Evolutionary conservation across 2,797 vertebrate genomes (phyloP), one percentile per base, ranked within the genome.

Genomic region (Melanotaenia maccullochi): DNA sequence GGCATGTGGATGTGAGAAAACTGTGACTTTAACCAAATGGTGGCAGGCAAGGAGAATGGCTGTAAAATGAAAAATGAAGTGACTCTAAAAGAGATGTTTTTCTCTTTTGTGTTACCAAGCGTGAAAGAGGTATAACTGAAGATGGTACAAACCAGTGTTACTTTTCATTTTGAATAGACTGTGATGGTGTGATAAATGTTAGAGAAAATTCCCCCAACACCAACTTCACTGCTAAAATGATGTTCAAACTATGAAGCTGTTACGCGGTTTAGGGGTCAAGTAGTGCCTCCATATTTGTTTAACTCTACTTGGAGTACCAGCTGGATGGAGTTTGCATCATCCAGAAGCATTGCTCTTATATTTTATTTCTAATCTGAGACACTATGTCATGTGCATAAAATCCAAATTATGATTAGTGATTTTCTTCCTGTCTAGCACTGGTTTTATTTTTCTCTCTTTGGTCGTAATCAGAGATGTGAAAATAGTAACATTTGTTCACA

Each of bases 61-160:
- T 63, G 58, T 16, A 44, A 35, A 57, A 44, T 77, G 74, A 87
- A 55, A 76, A 76, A 83, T 79, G 36, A 85, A 76, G 65, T 68
- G 68, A 61, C 40, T 81, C 55, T 60, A 67, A 32, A 60, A 28
- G n/a, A 71, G 71, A 58, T 60, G 71, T 82, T 91, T 81, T 75
- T 47, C 30, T 62, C 25, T 54, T 68, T 60, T 73, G 81, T 67
- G 75, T 82, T 33, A 33, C 32, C 9, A 33, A 33, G 32, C 5
- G 8, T 33, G 32, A 33, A 33, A 33, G 32, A 33, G 32, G 32
- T 33, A 33, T 33, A 7, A 7, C 7, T 33, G 6, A 33, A 33
- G 32, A 33, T 30, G 30, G 30, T 56, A 74, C 55, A 77, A 82
- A 57, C 25, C 44, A 66, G 78, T 76, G 65, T 25, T 83, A 54